These are phyloP conservation scores for Drosophila borealis DNA, from an alignment of 2,888 invertebrate genomes.

Conservation along the genomic window DNA sequence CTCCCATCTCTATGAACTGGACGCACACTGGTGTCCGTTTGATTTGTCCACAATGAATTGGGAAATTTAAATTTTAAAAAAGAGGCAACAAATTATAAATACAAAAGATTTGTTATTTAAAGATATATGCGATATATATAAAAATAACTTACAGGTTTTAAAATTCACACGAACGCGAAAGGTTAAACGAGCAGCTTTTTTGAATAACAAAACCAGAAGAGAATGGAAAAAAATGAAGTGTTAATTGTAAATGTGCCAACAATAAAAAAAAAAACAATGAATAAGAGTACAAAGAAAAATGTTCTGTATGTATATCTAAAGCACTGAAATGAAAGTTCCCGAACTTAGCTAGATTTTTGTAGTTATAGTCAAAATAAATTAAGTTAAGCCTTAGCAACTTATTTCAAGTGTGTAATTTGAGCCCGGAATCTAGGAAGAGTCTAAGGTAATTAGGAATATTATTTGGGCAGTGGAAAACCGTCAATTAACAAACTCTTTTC, in stretches of 20 bases:
- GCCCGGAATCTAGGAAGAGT: slow-evolving; percentile 2
- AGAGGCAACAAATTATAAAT: neutral
- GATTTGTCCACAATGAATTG: slow-evolving; percentile 8
- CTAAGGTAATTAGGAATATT: neutral
- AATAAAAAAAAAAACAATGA: slow-evolving; percentile 22
- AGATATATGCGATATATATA: too few species aligned
- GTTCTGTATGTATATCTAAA: neutral
- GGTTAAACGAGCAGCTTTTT: slow-evolving; percentile 7
- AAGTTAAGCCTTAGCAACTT: neutral
- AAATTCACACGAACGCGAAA: neutral
- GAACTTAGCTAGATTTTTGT: slow-evolving; percentile 1
- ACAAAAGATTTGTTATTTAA: neutral
- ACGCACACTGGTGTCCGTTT: slow-evolving; percentile 21
- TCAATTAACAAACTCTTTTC: slow-evolving; percentile 86
- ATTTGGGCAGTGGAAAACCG: slow-evolving; percentile 65
- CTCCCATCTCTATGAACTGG: slow-evolving; percentile 15
- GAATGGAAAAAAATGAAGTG: slow-evolving; percentile 22
- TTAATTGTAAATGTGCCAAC: slow-evolving; percentile 21
- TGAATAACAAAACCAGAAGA: slow-evolving; percentile 27
- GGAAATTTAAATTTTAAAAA: slow-evolving; percentile 1
- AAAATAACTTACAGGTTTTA: too few species aligned
- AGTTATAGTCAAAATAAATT: neutral
- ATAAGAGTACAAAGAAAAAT: slow-evolving; percentile 81
- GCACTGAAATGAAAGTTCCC: neutral
- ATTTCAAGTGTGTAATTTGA: neutral